Evolutionary conservation across 2,797 vertebrate genomes (phyloP).

Genomic region (Diplodus puntazzo): DNA sequence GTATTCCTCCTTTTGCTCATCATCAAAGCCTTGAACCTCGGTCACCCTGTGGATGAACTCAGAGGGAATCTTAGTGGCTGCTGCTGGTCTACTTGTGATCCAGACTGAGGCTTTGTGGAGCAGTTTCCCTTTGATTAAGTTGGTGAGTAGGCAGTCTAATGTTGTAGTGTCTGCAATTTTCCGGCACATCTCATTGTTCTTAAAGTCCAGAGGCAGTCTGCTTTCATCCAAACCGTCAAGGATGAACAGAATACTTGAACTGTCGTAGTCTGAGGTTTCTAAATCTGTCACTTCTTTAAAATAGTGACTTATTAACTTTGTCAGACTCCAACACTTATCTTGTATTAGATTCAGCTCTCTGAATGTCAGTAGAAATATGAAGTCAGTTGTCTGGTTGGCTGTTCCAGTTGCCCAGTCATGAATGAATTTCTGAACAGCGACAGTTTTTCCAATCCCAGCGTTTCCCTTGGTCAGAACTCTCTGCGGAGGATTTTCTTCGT

Average conservation of each 20-base stretch:
- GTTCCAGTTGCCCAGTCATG: slow-evolving; percentile 27
- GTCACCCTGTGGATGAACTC: slow-evolving; percentile 32
- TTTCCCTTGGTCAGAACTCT: slow-evolving; percentile 48
- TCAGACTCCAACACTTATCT: not conserved
- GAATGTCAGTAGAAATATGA: slow-evolving; percentile 44
- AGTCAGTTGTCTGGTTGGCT: slow-evolving; percentile 8
- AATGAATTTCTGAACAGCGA: slow-evolving; percentile 33
- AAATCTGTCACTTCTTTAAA: slow-evolving; percentile 22
- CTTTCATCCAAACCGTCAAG: slow-evolving; percentile 34
- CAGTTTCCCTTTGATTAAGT: slow-evolving; percentile 31
- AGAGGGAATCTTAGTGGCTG: slow-evolving; percentile 14
- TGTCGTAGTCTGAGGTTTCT: not conserved
- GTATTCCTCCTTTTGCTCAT: slow-evolving; percentile 43
- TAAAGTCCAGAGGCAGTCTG: slow-evolving; percentile 26
- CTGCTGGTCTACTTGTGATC: slow-evolving; percentile 48
- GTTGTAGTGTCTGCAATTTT: not conserved
- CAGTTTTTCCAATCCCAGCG: slow-evolving; percentile 47
- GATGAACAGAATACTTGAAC: slow-evolving; percentile 33
- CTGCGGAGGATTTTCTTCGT: not conserved
- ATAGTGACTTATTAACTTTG: not conserved
- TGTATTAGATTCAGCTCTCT: slow-evolving; percentile 40
- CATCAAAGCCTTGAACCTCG: slow-evolving; percentile 41
- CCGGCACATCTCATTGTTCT: not conserved
- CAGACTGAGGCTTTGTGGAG: slow-evolving; percentile 32
- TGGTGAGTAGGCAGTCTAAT: slow-evolving; percentile 31